Conservation (phyloP, 2,113 vertebrate genomes). For the Tenrec ecaudatus region DNA sequence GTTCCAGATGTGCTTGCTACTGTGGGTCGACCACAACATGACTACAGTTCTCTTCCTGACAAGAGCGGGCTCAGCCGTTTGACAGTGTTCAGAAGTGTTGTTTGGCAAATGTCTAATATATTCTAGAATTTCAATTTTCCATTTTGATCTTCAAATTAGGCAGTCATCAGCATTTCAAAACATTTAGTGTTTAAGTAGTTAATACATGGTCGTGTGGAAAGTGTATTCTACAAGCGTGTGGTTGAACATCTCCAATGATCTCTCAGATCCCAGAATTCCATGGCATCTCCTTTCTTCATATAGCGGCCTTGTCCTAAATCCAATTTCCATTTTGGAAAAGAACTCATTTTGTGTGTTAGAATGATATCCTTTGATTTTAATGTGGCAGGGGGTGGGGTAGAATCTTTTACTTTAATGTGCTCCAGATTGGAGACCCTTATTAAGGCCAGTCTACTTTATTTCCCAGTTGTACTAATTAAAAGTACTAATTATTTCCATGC, state of each 20-base stretch:
- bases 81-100: conserved; percentile 4
- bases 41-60: neutral
- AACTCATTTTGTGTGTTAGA: conserved; percentile 45
- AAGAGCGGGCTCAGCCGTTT: neutral
- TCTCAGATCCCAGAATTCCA: conserved; percentile 53
- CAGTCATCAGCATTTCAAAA: conserved; percentile 6
- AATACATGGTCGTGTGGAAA: conserved; percentile 5
- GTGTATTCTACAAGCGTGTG: conserved; percentile 64
- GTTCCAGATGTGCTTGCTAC: conserved; percentile 61
- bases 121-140: conserved; percentile 13
- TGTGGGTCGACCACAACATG: neutral
- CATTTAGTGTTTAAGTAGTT: conserved; percentile 50
- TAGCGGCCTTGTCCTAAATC: conserved; percentile 58
- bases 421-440: conserved; percentile 71
- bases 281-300: conserved; percentile 60
- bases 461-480: conserved; percentile 77
- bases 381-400: neutral
- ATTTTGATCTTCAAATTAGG: conserved; percentile 59
- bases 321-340: conserved; percentile 78
- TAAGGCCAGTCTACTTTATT: conserved; percentile 61
- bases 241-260: conserved; percentile 60
- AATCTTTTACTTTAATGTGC: conserved; percentile 66
- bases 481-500: conserved; percentile 77
- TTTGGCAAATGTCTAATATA: conserved; percentile 43
- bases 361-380: conserved; percentile 54